Evolutionary conservation across 2,113 vertebrate genomes (phyloP).

Genomic region (Ariopsis seemanni): DNA sequence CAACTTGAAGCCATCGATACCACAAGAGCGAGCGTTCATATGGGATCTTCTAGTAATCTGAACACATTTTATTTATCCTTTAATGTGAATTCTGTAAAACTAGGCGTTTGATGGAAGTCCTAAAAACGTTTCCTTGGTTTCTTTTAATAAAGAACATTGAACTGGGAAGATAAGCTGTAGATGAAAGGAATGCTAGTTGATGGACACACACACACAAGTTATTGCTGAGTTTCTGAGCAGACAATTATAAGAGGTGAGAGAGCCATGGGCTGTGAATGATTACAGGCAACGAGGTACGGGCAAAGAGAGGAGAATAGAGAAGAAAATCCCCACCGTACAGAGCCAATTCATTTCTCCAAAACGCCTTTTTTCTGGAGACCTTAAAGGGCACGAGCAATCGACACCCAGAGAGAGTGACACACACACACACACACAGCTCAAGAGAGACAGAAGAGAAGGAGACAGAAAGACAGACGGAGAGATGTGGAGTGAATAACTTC

Average conservation of each 20-base stretch:
- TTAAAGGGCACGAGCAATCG: slow-evolving; percentile 47
- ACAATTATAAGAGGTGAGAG: slow-evolving; percentile 79
- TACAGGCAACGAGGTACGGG: slow-evolving; percentile 70
- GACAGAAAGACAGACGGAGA: not conserved
- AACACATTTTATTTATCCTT: not conserved
- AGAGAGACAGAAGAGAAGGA: slow-evolving; percentile 10
- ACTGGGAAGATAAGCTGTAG: not conserved
- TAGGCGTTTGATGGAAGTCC: not conserved
- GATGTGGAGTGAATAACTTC: not conserved
- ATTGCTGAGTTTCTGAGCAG: slow-evolving; percentile 75
- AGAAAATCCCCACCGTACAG: slow-evolving; percentile 69
- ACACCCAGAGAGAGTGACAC: slow-evolving; percentile 32
- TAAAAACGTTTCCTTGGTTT: not conserved
- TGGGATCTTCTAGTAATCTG: not conserved
- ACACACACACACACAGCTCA: slow-evolving; percentile 11
- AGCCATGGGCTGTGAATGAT: slow-evolving; percentile 75
- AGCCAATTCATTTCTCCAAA: slow-evolving; percentile 81
- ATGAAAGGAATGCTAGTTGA: slow-evolving; percentile 47
- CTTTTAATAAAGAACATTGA: not conserved
- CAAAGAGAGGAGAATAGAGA: slow-evolving; percentile 67
- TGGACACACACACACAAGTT: slow-evolving; percentile 62
- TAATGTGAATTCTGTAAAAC: not conserved
- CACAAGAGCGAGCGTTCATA: not conserved
- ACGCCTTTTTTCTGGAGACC: slow-evolving; percentile 79
- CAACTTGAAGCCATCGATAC: not conserved